These are phyloP conservation scores for Drosophila tanythrix DNA, from an alignment of 2,888 invertebrate species.

Conservation along the genomic window DNA sequence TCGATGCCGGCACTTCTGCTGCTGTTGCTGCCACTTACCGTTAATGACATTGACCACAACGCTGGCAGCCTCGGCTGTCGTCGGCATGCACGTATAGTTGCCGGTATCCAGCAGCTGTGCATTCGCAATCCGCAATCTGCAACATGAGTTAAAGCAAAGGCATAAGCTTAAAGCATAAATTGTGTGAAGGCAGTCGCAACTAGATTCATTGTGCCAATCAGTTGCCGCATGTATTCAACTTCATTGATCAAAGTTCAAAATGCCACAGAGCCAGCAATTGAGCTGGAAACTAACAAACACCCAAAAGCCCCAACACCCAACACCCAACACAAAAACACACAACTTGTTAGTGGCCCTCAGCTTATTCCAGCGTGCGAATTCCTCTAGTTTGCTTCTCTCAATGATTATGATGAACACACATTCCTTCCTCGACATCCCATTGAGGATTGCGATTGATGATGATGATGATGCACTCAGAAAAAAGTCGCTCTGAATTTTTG, in stretches of 20 bases:
- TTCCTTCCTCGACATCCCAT: background rate
- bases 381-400: conserved; percentile 33
- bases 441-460: background rate
- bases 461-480: background rate
- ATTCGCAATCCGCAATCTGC: conserved; percentile 89
- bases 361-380: conserved; percentile 20
- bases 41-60: conserved; percentile 95
- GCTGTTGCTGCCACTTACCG: conserved; percentile 86
- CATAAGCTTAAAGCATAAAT: conserved; percentile 40
- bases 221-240: conserved; percentile 64
- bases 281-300: conserved; percentile 51
- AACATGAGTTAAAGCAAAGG: conserved; percentile 46
- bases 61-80: conserved; percentile 92
- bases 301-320: conserved; percentile 21
- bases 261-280: conserved; percentile 43
- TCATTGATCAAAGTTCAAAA: conserved; percentile 72
- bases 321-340: conserved; percentile 3
- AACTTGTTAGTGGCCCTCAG: conserved; percentile 10
- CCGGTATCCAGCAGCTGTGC: conserved; percentile 92
- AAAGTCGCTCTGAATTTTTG: background rate
- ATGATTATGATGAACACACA: conserved; percentile 25
- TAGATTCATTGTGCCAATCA: conserved; percentile 44
- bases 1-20: background rate
- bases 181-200: background rate
- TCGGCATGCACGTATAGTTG: conserved; percentile 95